Base-by-base conservation (phyloP, 2,797 vertebrate species). In the Sparus aurata region DNA sequence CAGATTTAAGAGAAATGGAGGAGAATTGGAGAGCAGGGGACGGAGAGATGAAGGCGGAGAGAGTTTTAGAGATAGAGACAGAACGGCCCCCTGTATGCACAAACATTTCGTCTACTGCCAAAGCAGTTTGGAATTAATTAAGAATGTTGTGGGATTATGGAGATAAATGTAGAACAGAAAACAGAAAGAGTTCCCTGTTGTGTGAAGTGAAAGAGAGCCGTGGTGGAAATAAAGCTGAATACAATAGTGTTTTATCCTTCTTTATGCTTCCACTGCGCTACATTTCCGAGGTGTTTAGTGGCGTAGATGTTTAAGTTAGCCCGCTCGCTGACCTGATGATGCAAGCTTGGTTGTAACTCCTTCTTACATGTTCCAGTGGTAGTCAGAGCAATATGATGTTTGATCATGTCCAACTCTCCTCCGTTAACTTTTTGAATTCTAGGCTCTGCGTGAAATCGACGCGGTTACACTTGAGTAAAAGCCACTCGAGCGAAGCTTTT, bases 81-180 rank as follows among this genome's bases (percentile, higher is more conserved):
- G n/a, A 38, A 9, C 34, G 8, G 15, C 15, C 8, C 3, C 30
- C 47, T 45, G 5, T 34, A 60, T 41, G 4, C 34, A 60, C 45
- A 25, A 69, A 49, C 30, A 80, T 57, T 75, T 77, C 49, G 65
- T 62, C 23, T 3, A 22, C 65, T 30, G 9, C 64, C 68, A 67
- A 68, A 83, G 63, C 55, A 50, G 30, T 69, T 75, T 81, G 3
- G 0, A 71, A 81, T 73, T 67, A 79, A 86, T 88, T 73, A 58
- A 62, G 13, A 34, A 61, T 80, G 15, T 57, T 27, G 27, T 67
- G 43, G 64, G 41, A 84, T 71, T 43, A 61, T 13, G 20, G 61
- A 82, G 64, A 75, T 46, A 71, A 57, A 68, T 64, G 30, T 38
- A 15, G 27, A 77, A 23, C 30, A 52, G 38, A 43, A 69, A 76